Percentiles rank a stretch among this genome's conserved stretches.
Conservation (phyloP, 2,888 invertebrate species). For the Alsophila aescularia region DNA sequence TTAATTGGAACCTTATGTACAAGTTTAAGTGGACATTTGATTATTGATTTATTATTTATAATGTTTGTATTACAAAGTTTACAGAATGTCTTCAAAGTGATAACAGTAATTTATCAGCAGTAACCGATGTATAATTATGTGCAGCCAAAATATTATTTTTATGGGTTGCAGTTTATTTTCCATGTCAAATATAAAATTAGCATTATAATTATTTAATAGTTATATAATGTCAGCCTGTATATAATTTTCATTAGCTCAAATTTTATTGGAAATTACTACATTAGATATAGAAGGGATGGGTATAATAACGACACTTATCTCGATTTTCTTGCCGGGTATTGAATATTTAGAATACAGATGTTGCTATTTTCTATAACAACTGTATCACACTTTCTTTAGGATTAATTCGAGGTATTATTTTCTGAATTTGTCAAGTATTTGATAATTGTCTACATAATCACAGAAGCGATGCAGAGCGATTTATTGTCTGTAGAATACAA, state of each 20-base stretch:
- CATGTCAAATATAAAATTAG: not conserved
- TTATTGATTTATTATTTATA: not conserved
- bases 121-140: not conserved
- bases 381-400: too few species aligned
- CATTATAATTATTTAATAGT: not conserved
- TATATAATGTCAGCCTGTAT: not conserved
- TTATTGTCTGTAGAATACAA: too few species aligned
- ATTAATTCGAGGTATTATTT: too few species aligned
- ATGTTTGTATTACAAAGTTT: not conserved
- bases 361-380: too few species aligned
- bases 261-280: slow-evolving; percentile 2
- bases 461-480: too few species aligned
- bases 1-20: too few species aligned
- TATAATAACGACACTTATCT: not conserved
- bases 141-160: not conserved
- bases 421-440: too few species aligned
- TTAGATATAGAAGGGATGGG: slow-evolving; percentile 7
- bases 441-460: too few species aligned
- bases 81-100: not conserved
- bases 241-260: not conserved
- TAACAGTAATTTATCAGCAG: not conserved
- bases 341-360: too few species aligned
- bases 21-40: too few species aligned
- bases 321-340: not conserved
- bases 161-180: not conserved